Conservation (phyloP, 2,113 vertebrate genomes). For the Dipodomys ordii region DNA sequence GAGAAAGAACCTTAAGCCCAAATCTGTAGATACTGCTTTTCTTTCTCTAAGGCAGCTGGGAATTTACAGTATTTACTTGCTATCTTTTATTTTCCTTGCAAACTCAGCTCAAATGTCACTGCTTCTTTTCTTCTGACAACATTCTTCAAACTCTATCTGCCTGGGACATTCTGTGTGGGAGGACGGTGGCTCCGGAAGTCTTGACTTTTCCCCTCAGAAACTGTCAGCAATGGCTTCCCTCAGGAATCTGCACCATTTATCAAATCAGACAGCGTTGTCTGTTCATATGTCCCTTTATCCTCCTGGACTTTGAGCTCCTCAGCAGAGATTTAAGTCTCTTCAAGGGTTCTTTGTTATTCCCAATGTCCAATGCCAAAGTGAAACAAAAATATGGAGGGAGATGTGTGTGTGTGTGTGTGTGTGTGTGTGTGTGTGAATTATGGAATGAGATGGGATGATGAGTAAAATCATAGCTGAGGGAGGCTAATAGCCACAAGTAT, state of each 20-base stretch:
- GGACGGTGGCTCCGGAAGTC: neutral
- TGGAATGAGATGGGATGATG: neutral
- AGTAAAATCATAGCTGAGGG: neutral
- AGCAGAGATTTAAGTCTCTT: neutral
- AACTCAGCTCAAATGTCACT: constrained; percentile 7
- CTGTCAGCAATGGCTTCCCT: neutral
- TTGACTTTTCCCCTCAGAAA: neutral
- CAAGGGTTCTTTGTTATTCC: neutral
- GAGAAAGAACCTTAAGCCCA: neutral
- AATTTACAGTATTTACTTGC: neutral
- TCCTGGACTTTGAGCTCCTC: neutral
- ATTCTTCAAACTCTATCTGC: neutral
- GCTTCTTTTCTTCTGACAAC: neutral
- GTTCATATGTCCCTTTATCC: neutral
- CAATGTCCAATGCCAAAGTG: neutral
- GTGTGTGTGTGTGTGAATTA: neutral
- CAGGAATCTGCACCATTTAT: neutral
- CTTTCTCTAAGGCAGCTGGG: neutral
- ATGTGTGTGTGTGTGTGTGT: neutral
- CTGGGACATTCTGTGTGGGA: neutral
- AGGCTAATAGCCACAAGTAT: neutral
- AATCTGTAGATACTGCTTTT: neutral
- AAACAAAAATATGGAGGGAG: neutral
- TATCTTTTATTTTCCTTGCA: constrained; percentile 14
- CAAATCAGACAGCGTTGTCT: constrained; percentile 17